These are phyloP conservation scores for Arizona elegans DNA, from an alignment of 2,113 vertebrate genomes.

Conservation along the genomic window DNA sequence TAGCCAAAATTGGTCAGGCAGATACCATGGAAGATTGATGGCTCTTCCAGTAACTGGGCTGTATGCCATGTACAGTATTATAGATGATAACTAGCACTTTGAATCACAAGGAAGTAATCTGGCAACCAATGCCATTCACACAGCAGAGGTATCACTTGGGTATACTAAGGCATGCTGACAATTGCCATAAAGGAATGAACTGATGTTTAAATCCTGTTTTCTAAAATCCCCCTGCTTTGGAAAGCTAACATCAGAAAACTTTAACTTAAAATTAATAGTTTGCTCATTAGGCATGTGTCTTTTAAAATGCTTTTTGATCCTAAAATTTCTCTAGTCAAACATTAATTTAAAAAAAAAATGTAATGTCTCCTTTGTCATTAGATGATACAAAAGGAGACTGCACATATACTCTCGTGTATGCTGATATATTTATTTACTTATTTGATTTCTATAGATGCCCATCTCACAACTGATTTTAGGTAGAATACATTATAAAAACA, in stretches of 20 bases:
- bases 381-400: not conserved
- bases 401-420: not conserved
- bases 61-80: not conserved
- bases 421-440: not conserved
- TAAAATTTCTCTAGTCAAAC: not conserved
- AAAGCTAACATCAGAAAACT: not conserved
- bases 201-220: conserved; percentile 9
- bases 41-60: not conserved
- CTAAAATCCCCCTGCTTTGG: not conserved
- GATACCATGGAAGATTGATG: not conserved
- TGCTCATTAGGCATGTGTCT: not conserved
- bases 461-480: not conserved
- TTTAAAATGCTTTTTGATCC: not conserved
- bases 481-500: not conserved
- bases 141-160: not conserved
- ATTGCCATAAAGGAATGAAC: not conserved
- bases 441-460: not conserved
- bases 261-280: not conserved
- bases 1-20: not conserved
- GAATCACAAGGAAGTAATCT: not conserved
- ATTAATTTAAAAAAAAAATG: not conserved
- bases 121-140: not conserved
- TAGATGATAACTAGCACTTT: not conserved
- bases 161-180: not conserved
- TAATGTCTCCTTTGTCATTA: not conserved